Conservation (phyloP, 2,888 invertebrate genomes). For the Epinotia nisella region DNA sequence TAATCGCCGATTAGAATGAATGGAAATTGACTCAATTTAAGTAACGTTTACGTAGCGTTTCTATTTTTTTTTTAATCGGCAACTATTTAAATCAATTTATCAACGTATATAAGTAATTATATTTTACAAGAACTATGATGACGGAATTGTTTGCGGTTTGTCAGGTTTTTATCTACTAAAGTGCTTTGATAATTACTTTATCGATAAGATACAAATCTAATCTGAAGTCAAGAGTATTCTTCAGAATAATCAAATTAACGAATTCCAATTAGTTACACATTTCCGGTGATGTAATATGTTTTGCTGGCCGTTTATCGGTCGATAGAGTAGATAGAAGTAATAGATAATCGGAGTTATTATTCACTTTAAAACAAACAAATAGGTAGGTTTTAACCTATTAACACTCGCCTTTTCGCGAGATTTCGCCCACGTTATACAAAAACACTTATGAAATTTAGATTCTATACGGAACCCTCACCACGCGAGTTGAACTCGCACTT, state of each 20-base stretch:
- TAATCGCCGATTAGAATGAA: conserved; percentile 2
- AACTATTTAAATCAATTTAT: neutral
- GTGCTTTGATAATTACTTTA: neutral
- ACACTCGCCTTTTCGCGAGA: too few species aligned
- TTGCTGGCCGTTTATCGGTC: neutral
- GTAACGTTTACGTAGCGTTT: neutral
- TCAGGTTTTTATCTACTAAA: neutral
- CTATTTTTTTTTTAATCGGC: neutral
- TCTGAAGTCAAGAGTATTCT: neutral
- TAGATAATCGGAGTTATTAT: neutral
- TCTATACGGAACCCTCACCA: too few species aligned
- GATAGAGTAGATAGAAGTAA: neutral
- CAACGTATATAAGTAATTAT: too few species aligned
- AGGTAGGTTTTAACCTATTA: too few species aligned
- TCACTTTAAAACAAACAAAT: neutral
- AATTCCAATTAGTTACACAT: neutral
- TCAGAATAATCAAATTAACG: neutral
- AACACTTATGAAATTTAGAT: too few species aligned
- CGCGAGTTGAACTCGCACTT: too few species aligned
- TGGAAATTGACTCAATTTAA: neutral
- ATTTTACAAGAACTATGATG: too few species aligned
- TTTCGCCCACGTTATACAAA: too few species aligned
- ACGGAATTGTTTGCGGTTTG: too few species aligned
- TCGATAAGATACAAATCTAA: conserved; percentile 10
- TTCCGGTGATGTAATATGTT: neutral